These are phyloP conservation scores for Drosophila guanche DNA, from an alignment of 1,140 invertebrate genomes.

Conservation along the genomic window DNA sequence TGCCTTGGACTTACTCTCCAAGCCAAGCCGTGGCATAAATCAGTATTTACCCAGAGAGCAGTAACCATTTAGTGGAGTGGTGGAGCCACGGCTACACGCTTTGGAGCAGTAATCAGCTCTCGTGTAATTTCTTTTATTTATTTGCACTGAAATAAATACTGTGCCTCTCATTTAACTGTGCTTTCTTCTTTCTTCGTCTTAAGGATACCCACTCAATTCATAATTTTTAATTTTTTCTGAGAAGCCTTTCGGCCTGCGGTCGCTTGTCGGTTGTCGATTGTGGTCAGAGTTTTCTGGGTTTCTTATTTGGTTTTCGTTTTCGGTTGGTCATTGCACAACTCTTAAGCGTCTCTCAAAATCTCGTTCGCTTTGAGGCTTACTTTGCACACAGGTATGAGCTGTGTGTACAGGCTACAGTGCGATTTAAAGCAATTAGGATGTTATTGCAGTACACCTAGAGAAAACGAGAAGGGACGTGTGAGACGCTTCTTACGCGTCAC, in stretches of 20 bases:
- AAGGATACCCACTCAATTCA: slow-evolving; percentile 27
- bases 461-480: no score
- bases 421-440: no score
- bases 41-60: slow-evolving; percentile 44
- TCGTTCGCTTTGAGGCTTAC: background rate
- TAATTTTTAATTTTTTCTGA: slow-evolving; percentile 59
- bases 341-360: slow-evolving; percentile 24
- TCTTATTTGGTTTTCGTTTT: slow-evolving; percentile 29
- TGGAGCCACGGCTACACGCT: background rate
- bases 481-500: no score
- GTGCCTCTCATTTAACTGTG: slow-evolving; percentile 49
- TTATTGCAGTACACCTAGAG: no score
- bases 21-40: slow-evolving; percentile 55
- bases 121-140: slow-evolving; percentile 60
- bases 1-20: slow-evolving; percentile 12
- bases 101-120: slow-evolving; percentile 21
- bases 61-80: slow-evolving; percentile 5
- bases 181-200: slow-evolving; percentile 66
- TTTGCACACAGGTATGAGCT: background rate
- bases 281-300: background rate
- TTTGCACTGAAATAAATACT: slow-evolving; percentile 71
- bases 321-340: slow-evolving; percentile 55
- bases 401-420: no score
- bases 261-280: background rate
- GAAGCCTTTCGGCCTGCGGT: slow-evolving; percentile 35